phyloP scores from a whole-genome alignment of 2,113 vertebrate species.

The Eptesicus fuscus region DNA sequence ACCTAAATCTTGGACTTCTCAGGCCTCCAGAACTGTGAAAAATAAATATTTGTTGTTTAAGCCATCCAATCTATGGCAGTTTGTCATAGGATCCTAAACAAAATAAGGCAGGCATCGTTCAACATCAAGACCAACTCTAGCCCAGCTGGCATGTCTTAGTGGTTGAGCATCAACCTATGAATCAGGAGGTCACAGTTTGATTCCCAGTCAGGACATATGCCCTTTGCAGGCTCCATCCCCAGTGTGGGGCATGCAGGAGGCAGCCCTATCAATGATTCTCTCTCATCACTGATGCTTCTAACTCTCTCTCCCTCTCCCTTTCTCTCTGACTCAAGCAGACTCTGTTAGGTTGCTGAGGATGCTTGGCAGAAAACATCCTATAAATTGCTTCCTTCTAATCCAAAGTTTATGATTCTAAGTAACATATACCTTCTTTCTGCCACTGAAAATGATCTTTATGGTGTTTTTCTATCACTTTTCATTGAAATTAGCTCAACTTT shows the following conservation, averaged over 20 bases:
- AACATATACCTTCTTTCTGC: background rate
- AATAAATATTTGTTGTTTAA: background rate
- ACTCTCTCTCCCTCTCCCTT: too few relatives aligned
- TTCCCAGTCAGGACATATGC: too few relatives aligned
- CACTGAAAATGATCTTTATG: background rate
- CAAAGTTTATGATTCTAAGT: background rate
- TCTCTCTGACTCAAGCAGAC: background rate
- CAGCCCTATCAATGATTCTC: too few relatives aligned
- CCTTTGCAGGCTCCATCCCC: too few relatives aligned
- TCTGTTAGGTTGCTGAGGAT: too few relatives aligned
- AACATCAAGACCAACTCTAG: background rate
- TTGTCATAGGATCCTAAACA: background rate
- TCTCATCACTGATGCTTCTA: too few relatives aligned
- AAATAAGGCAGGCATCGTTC: background rate
- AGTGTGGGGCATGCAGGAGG: too few relatives aligned
- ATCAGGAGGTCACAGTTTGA: too few relatives aligned
- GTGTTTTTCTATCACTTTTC: background rate
- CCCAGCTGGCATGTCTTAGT: too few relatives aligned
- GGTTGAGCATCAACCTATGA: too few relatives aligned
- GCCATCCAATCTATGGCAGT: background rate
- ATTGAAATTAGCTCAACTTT: background rate
- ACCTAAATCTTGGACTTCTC: background rate
- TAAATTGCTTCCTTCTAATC: background rate
- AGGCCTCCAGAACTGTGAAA: background rate
- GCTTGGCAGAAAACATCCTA: background rate